phyloP scores from a whole-genome alignment of 2,888 invertebrate genomes.

The Rambutsinella grinnellia region DNA sequence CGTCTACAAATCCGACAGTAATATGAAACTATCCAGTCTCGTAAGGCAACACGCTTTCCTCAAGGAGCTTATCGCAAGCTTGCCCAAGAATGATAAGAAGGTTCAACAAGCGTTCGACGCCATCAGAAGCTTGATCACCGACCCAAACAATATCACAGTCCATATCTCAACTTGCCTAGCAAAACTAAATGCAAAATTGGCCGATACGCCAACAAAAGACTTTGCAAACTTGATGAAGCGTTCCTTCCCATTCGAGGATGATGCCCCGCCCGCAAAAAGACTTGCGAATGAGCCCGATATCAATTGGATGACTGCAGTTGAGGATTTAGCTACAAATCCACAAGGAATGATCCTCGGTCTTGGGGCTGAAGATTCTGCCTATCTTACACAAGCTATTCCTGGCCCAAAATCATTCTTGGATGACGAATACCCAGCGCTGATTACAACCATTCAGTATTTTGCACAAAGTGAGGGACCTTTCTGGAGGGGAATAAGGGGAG shows the following conservation, averaged over 20 bases:
- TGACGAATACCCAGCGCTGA: conserved; percentile 79
- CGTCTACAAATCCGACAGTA: conserved; percentile 72
- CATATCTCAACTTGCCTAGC: conserved; percentile 82
- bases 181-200: conserved; percentile 71
- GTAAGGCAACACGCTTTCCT: conserved; percentile 84
- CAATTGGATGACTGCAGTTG: conserved; percentile 56
- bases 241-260: conserved; percentile 51
- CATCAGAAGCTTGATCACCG: conserved; percentile 75
- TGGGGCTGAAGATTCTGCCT: conserved; percentile 85
- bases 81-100: conserved; percentile 67
- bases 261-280: conserved; percentile 17
- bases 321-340: conserved; percentile 42
- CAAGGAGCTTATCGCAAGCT: conserved; percentile 76
- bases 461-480: conserved; percentile 91
- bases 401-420: conserved; percentile 77
- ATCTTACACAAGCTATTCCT: conserved; percentile 77
- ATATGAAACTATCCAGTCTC: conserved; percentile 79
- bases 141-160: conserved; percentile 76
- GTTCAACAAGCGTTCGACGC: conserved; percentile 72
- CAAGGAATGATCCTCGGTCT: conserved; percentile 78
- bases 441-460: conserved; percentile 87
- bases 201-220: conserved; percentile 66
- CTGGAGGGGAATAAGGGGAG: conserved; percentile 89
- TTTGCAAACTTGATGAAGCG: conserved; percentile 38
- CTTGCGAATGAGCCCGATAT: conserved; percentile 61